Evolutionary conservation across 2,797 vertebrate genomes (phyloP).

Genomic region (Hylomyscus alleni): DNA sequence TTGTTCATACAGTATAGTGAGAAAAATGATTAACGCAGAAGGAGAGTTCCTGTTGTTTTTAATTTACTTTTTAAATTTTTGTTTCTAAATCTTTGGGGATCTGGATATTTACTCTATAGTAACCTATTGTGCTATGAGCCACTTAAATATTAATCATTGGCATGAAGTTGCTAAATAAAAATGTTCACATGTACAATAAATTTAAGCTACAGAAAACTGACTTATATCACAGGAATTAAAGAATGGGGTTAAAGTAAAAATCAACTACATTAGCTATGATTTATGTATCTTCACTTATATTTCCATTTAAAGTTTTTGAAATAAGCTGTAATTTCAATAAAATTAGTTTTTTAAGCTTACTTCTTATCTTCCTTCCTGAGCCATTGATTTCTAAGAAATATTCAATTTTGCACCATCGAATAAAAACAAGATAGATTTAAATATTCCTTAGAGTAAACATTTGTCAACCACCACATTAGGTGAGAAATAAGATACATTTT

Average conservation of each 20-base stretch:
- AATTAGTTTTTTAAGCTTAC: neutral
- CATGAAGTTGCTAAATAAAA: slow-evolving; percentile 7
- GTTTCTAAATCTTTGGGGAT: neutral
- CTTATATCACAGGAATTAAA: slow-evolving; percentile 35
- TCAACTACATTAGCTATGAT: neutral
- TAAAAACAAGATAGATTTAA: slow-evolving; percentile 37
- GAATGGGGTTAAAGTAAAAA: neutral
- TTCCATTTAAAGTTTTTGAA: neutral
- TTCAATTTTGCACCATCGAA: neutral
- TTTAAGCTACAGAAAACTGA: neutral
- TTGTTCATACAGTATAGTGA: neutral
- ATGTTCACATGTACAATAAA: neutral
- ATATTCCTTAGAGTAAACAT: neutral
- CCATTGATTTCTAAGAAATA: neutral
- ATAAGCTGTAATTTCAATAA: neutral
- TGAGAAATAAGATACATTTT: neutral
- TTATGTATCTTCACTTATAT: neutral
- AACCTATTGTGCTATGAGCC: neutral
- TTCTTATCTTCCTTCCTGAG: neutral
- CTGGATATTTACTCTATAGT: neutral
- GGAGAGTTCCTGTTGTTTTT: neutral
- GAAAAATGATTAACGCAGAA: neutral
- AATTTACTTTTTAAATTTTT: neutral
- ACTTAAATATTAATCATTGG: slow-evolving; percentile 31
- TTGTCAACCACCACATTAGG: slow-evolving; percentile 28